phyloP scores from a whole-genome alignment of 1,140 invertebrate genomes.

The Ceratina calcarata region DNA sequence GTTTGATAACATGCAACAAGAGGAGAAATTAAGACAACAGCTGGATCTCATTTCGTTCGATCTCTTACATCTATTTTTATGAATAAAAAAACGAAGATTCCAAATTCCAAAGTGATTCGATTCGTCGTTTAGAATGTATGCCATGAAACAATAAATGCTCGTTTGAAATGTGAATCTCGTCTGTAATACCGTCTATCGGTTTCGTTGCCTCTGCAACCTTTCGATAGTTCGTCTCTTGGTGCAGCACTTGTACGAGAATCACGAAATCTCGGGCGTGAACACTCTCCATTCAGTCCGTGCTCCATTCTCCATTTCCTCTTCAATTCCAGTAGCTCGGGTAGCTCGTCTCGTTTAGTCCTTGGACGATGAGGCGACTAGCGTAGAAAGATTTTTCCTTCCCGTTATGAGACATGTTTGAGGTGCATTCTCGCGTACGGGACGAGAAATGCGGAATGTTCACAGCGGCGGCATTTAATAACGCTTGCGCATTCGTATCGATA shows the following conservation, averaged over 20 bases:
- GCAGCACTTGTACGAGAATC: too few relatives aligned
- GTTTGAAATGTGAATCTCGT: too few relatives aligned
- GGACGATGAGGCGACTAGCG: conserved; percentile 16
- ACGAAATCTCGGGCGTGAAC: too few relatives aligned
- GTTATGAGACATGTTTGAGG: conserved; percentile 54
- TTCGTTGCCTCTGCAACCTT: too few relatives aligned
- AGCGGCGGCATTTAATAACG: conserved; percentile 42
- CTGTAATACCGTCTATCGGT: too few relatives aligned
- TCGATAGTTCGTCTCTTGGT: too few relatives aligned
- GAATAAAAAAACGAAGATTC: conserved; percentile 59
- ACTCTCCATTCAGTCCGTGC: too few relatives aligned
- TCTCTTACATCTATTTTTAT: conserved; percentile 74
- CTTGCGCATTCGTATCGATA: conserved; percentile 48
- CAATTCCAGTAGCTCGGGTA: too few relatives aligned
- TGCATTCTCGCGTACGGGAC: conserved; percentile 14
- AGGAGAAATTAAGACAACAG: conserved; percentile 81
- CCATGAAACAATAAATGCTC: too few relatives aligned
- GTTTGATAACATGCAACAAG: conserved; percentile 85
- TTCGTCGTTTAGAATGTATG: too few relatives aligned
- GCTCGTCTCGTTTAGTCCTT: conserved; percentile 28
- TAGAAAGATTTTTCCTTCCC: conserved; percentile 29
- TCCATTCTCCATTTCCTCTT: too few relatives aligned
- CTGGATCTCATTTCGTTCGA: conserved; percentile 82
- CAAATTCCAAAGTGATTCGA: background rate
- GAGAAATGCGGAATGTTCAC: conserved; percentile 48